A percentile compares a stretch with the other conserved stretches of the same genome.
phyloP scores from a whole-genome alignment of 2,888 invertebrate genomes.

The Rhagonycha lutea region DNA sequence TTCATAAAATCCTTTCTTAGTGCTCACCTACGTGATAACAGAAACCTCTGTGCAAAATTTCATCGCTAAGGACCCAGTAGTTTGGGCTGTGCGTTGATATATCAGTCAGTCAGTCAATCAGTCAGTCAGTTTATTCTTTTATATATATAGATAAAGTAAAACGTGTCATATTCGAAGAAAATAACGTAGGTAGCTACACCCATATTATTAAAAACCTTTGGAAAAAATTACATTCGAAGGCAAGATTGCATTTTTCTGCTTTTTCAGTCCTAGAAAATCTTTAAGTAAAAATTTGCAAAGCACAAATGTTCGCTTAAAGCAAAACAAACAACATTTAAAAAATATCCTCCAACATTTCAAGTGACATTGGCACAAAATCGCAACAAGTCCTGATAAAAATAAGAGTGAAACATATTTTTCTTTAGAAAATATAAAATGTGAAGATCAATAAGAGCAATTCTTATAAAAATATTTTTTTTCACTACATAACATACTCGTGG shows the following conservation, averaged over 20 bases:
- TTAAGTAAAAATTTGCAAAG: slow-evolving; percentile 6
- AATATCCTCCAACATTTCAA: neutral
- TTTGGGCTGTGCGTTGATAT: too few relatives aligned
- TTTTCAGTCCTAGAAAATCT: slow-evolving; percentile 1
- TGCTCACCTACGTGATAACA: too few relatives aligned
- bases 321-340: neutral
- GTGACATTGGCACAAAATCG: neutral
- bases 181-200: slow-evolving; percentile 4
- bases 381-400: neutral
- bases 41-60: too few relatives aligned
- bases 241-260: slow-evolving; percentile 40
- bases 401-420: neutral
- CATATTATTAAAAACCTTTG: slow-evolving; percentile 17
- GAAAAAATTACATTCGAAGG: slow-evolving; percentile 34
- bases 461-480: slow-evolving; percentile 42
- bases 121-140: too few relatives aligned
- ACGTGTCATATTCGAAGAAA: neutral
- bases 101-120: too few relatives aligned
- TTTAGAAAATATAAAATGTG: slow-evolving; percentile 14
- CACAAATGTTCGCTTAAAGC: slow-evolving; percentile 1
- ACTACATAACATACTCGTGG: slow-evolving; percentile 40
- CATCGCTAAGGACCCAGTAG: too few relatives aligned
- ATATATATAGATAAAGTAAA: neutral
- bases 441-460: slow-evolving; percentile 29
- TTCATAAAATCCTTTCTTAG: too few relatives aligned